Percentiles rank a stretch among this genome's conserved stretches.
phyloP scores from a whole-genome alignment of 2,113 vertebrate species.

The Sapayoa aenigma region DNA sequence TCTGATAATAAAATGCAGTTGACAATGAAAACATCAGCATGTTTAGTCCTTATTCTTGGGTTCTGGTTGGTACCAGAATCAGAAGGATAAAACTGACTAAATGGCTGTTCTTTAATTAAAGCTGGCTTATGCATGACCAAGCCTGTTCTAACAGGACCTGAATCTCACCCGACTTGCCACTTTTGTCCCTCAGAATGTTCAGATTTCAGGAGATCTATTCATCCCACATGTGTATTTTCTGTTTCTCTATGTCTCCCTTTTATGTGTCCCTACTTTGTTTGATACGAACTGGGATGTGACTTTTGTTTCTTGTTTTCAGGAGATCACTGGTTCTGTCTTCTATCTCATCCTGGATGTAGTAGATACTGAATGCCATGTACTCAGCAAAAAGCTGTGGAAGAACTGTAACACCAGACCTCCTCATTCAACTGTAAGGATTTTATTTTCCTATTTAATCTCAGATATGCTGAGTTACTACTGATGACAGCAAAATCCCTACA shows the following conservation, averaged over 20 bases:
- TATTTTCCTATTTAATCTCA: neutral
- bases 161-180: neutral
- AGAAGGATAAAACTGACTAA: neutral
- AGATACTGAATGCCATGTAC: slow-evolving; percentile 64
- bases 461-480: neutral
- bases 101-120: neutral
- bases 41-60: neutral
- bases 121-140: neutral
- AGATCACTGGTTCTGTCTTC: slow-evolving; percentile 44
- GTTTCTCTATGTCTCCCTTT: neutral
- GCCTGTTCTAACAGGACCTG: neutral
- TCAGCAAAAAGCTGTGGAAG: slow-evolving; percentile 54
- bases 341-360: slow-evolving; percentile 70
- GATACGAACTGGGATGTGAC: neutral
- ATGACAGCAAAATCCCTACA: neutral
- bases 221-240: neutral
- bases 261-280: neutral
- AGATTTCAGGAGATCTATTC: neutral
- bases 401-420: neutral
- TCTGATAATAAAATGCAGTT: neutral
- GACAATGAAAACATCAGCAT: neutral
- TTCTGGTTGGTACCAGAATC: neutral
- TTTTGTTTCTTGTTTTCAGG: neutral
- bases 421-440: slow-evolving; percentile 46
- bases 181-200: neutral